Base-by-base conservation (phyloP, 2,797 vertebrate species). In the Syncerus caffer region DNA sequence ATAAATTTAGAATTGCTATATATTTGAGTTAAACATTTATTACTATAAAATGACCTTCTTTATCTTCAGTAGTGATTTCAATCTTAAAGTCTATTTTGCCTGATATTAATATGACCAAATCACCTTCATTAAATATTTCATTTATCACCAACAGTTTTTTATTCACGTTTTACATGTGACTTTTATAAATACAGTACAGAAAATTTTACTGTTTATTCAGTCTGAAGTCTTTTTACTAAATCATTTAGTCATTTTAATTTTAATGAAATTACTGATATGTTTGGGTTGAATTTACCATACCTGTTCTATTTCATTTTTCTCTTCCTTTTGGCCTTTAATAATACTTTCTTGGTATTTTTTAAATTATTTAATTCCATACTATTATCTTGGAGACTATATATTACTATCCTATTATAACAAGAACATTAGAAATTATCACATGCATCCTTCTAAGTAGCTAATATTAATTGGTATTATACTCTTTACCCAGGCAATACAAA, bases 161-260 rank as follows among this genome's bases (percentile, higher is more conserved):
- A 89, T 55, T 11, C 47, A 50, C 89, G 55, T 89, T 95, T 92
- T 92, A 80, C 17, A 74, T 64, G 17, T 87, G 19, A 57, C 57
- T 76, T 89, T 86, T 92, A 58, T 89, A 93, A 96, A 85, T 34
- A 79, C 11, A 97, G 78, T 51, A 86, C 58, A 94, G 4, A 67
- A 91, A 93, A 38, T 78, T 60, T 85, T 88, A 25, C 23, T 71
- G 94, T 96, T 95, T 53, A 95, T 51, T 89, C 67, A 85, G 12
- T 57, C 51, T 93, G 25, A 96, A 91, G 89, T 62, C 6, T 78
- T 96, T 95, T 74, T 79, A 85, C 90, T 90, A 92, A 86, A 91
- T n/a, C 29, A 83, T 89, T 95, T 79, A 92, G 4, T 55, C 29
- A 67, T 76, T 93, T 88, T 89, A 27, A 82, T 60, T 92, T 95